phyloP scores from a whole-genome alignment of 2,797 vertebrate genomes.

The Glossophaga mutica region DNA sequence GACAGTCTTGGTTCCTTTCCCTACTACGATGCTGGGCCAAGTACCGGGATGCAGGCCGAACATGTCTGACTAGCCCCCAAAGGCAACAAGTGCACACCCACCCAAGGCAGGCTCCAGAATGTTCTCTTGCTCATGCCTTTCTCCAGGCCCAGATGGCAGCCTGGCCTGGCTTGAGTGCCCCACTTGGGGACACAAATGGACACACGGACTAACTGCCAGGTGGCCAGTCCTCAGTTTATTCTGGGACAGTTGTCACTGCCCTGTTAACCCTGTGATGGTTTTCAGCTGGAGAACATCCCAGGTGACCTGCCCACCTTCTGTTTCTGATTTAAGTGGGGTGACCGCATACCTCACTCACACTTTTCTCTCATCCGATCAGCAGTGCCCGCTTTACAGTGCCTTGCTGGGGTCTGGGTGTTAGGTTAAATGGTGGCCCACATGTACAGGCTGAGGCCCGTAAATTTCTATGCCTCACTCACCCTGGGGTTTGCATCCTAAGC shows the following conservation, averaged over 20 bases:
- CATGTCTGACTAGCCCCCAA: no score
- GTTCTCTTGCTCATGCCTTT: not conserved
- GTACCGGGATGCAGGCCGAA: not conserved
- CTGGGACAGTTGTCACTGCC: not conserved
- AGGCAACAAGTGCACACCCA: not conserved
- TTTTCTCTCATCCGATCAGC: rapidly evolving
- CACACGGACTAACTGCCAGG: not conserved
- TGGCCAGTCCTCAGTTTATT: not conserved
- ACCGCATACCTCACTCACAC: not conserved
- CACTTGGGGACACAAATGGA: not conserved
- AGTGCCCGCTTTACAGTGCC: rapidly evolving
- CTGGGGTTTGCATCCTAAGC: not conserved
- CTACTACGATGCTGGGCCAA: rapidly evolving
- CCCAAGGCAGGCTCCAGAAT: not conserved
- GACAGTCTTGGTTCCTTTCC: no score
- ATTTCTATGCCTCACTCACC: not conserved
- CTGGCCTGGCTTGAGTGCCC: not conserved
- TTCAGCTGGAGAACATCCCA: rapidly evolving
- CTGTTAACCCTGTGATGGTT: rapidly evolving
- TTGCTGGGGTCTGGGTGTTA: not conserved
- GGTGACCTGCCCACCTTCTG: no score
- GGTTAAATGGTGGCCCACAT: rapidly evolving
- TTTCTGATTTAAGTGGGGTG: not conserved
- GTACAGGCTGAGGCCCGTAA: not conserved
- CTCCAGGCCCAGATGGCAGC: not conserved